Base-by-base conservation (phyloP, 1,140 invertebrate species). In the Heterodera carotae region DNA sequence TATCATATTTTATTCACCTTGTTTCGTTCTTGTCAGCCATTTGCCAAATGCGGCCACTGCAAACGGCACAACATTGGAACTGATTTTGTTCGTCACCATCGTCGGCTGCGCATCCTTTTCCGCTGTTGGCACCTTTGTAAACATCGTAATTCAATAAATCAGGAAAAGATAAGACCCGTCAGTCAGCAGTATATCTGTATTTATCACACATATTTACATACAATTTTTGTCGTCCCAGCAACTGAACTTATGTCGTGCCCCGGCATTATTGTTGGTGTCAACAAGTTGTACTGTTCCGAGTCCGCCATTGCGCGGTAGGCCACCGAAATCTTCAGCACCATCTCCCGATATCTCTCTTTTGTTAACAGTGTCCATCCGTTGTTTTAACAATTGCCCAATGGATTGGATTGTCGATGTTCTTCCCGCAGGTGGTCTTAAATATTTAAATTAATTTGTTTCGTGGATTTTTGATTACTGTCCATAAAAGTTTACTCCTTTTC, bases 61-160 rank as follows among this genome's bases (percentile, higher is more conserved):
- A 74, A 31, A 74, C 72, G 64, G 72, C 59, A 34, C 72, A 74
- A n/a, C 72, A 74, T 34, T 56, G 64, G 39, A 74, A 74, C 8
- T 2, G 33, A 6, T 74, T 18, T 36, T 72, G 33, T 59, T 72
- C 18, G 18, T 43, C 69, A 29, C 53, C 48, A 8, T 62, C 62
- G 5, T 15, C 62, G 7, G 22, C 25, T 34, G 62, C 25, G 12
- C 48, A 5, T 22, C 12, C 48, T 56, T 56, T 15, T 56, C 2
- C 39, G 48, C 12, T n/a, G 48, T 5, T 22, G 15, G 15, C 39
- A 43, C 39, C 39, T 43, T 43, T 43, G n/a, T n/a, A n/a, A n/a
- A n/a, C n/a, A n/a, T n/a, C n/a, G n/a, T n/a, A n/a, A n/a, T n/a
- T n/a, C n/a, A n/a, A n/a, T n/a, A n/a, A n/a, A n/a, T n/a, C n/a